phyloP scores from a whole-genome alignment of 2,888 invertebrate genomes.

The Tenthredo notha region DNA sequence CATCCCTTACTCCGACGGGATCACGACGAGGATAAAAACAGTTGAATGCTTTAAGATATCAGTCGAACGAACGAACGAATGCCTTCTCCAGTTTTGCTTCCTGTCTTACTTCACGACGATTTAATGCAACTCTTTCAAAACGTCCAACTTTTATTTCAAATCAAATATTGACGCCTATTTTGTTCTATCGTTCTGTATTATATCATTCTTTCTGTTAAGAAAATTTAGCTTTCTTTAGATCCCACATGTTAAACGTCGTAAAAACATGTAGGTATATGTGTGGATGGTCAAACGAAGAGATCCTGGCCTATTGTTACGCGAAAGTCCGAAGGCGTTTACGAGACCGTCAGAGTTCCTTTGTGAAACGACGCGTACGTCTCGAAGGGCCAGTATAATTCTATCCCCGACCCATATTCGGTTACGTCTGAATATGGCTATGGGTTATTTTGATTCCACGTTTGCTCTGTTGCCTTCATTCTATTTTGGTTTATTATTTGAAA shows the following conservation, averaged over 20 bases:
- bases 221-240: background rate
- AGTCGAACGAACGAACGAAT: background rate
- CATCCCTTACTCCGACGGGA: conserved; percentile 34
- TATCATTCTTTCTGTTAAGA: background rate
- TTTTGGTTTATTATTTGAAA: conserved; percentile 48
- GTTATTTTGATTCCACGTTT: conserved; percentile 57
- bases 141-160: conserved; percentile 3
- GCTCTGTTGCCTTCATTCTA: conserved; percentile 52
- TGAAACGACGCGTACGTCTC: conserved; percentile 23
- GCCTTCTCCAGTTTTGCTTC: background rate
- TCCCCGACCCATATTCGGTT: conserved; percentile 55
- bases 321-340: conserved; percentile 49
- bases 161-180: background rate
- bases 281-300: conserved; percentile 8
- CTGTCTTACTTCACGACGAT: conserved; percentile 26
- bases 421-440: conserved; percentile 53
- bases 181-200: background rate
- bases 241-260: background rate
- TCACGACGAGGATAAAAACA: conserved; percentile 23
- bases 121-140: conserved; percentile 24
- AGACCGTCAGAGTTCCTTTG: conserved; percentile 28
- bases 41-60: conserved; percentile 37
- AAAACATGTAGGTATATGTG: background rate
- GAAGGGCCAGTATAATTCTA: background rate
- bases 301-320: conserved; percentile 17